These are phyloP conservation scores for Poecilia latipinna DNA, from an alignment of 2,113 vertebrate species.

Conservation along the genomic window DNA sequence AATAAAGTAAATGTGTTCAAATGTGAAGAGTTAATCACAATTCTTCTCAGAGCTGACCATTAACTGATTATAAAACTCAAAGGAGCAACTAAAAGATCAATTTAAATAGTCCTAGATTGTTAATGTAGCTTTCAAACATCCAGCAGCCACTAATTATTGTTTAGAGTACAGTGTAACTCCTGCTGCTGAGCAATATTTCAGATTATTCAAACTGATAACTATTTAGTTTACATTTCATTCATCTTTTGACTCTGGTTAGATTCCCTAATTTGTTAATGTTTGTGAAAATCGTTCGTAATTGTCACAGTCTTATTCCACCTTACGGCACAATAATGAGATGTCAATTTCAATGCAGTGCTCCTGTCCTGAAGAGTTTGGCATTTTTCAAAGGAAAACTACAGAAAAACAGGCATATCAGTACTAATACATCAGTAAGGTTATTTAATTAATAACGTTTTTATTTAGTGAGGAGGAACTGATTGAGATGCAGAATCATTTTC, in stretches of 20 bases:
- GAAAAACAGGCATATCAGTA: neutral
- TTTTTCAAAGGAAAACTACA: neutral
- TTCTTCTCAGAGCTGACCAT: conserved; percentile 9
- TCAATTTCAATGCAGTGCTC: neutral
- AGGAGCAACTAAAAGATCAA: conserved; percentile 45
- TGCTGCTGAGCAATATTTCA: conserved; percentile 9
- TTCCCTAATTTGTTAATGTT: conserved; percentile 23
- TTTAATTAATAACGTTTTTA: neutral
- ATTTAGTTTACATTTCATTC: neutral
- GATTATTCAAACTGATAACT: conserved; percentile 25
- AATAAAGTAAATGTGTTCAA: conserved; percentile 11
- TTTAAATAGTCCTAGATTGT: conserved; percentile 35
- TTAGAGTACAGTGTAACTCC: conserved; percentile 22
- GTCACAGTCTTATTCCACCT: conserved; percentile 3
- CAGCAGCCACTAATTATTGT: conserved; percentile 30
- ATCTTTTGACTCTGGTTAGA: neutral
- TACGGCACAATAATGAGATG: neutral
- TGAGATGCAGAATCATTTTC: neutral
- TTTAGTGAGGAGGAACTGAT: neutral
- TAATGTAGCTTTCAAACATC: conserved; percentile 27
- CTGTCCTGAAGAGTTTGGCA: neutral
- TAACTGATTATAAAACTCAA: conserved; percentile 36
- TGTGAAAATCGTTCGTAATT: conserved; percentile 2
- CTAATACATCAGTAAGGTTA: neutral
- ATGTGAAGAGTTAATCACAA: neutral